These are phyloP conservation scores for Ophion costatus DNA, from an alignment of 2,888 invertebrate species.

Conservation along the genomic window DNA sequence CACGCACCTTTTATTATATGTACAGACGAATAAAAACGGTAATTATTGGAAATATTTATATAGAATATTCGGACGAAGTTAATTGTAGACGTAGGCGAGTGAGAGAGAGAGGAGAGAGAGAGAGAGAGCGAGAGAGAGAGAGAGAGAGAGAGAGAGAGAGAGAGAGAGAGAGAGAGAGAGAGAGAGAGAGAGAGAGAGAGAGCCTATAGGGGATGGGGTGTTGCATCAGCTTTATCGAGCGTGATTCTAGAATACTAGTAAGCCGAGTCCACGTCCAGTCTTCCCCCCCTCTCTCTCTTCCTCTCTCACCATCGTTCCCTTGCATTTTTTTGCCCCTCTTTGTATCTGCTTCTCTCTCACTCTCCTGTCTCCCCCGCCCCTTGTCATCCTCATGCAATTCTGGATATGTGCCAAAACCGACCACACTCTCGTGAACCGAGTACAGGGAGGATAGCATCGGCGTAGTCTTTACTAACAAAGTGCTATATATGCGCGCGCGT, in stretches of 20 bases:
- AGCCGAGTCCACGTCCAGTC: constrained; percentile 34
- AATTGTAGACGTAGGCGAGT: background rate
- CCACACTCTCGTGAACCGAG: constrained; percentile 28
- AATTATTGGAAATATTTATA: constrained; percentile 64
- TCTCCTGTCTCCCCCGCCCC: constrained; percentile 19
- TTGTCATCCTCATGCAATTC: constrained; percentile 44
- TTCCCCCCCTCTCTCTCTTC: background rate
- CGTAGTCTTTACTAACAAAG: constrained; percentile 43
- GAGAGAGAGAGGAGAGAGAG: background rate
- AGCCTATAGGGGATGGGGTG: constrained; percentile 16
- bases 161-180: no score
- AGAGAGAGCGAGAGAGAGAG: no score
- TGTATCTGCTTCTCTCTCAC: constrained; percentile 8
- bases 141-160: background rate
- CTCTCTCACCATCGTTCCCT: background rate
- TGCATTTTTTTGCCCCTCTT: background rate
- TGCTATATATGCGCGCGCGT: background rate
- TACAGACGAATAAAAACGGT: constrained; percentile 35
- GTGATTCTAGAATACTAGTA: constrained; percentile 44
- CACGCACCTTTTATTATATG: background rate
- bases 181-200: background rate
- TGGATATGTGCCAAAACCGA: constrained; percentile 65
- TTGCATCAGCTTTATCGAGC: constrained; percentile 67
- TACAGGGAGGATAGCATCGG: constrained; percentile 50
- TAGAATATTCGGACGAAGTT: constrained; percentile 13